Base-by-base conservation (phyloP, 2,797 vertebrate species). In the Nyctibius grandis region DNA sequence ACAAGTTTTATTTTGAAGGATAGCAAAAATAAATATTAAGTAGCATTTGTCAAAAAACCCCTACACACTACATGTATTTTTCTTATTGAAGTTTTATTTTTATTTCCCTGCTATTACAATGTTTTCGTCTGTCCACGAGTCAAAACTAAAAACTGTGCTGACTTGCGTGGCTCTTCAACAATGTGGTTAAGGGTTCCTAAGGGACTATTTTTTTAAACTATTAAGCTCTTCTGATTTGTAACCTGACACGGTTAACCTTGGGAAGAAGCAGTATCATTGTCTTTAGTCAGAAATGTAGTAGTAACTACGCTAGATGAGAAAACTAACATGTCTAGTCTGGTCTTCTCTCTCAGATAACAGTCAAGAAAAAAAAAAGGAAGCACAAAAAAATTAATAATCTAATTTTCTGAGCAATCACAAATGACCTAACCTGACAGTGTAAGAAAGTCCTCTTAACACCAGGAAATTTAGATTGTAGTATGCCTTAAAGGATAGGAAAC, bases 61-160 rank as follows among this genome's bases (percentile, higher is more conserved):
- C 2, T 1, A 2, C 5, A 14, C 5, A 15, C 1, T 8, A 26
- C 12, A 56, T 1, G 0, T 4, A 15, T 69, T 90, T 78, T 38
- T 75, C 20, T 61, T 54, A 21, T 9, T 34, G 45, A 6, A 64
- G 26, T 70, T 90, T 67, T 48, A 18, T 65, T 93, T 81, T 67
- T 22, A 40, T 6, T 15, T 95, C 65, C 11, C 2, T 56, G 50
- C 20, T 92, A 12, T 79, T 70, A 51, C 16, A n/a, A 25, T 85
- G 16, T 47, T 77, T 75, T 85, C 21, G 56, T 80, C 45, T 63
- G n/a, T 25, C 53, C 56, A 50, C 44, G 33, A 83, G 33, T 75
- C 53, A 82, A 81, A 95, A 64, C 17, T 87, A 61, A 89, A 77
- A 67, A 42, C 31, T 36, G 11, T 80, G 56, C 45, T 94, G 72